Percentiles rank a stretch among this genome's conserved stretches.
Evolutionary conservation across 2,113 vertebrate genomes (phyloP).

Genomic region (Platysternon megacephalum): DNA sequence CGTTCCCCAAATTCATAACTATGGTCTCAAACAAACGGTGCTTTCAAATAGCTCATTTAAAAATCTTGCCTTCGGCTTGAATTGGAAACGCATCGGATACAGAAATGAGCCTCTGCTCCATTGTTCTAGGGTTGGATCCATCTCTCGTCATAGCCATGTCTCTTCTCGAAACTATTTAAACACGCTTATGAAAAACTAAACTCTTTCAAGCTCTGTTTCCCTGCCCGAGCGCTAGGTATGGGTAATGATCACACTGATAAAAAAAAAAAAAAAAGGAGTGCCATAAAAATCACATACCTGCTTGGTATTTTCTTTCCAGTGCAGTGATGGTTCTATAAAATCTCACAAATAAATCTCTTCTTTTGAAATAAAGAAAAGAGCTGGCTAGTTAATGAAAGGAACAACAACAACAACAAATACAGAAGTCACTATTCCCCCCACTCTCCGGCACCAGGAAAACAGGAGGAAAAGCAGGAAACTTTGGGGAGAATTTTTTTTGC

Average conservation of each 20-base stretch:
- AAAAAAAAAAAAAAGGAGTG: neutral
- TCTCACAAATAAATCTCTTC: constrained; percentile 8
- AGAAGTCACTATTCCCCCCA: neutral
- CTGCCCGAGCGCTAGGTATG: accelerated
- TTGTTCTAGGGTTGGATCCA: neutral
- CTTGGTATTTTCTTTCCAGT: constrained; percentile 19
- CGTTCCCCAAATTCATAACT: neutral
- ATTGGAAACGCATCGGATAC: neutral
- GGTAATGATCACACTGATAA: neutral
- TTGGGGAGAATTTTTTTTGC: neutral
- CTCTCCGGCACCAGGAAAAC: neutral
- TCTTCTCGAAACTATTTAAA: neutral
- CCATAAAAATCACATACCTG: constrained; percentile 66
- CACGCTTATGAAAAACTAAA: neutral
- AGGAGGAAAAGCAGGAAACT: neutral
- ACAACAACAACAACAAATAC: accelerated
- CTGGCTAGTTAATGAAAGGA: neutral
- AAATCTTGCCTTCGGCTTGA: neutral
- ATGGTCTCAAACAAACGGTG: accelerated
- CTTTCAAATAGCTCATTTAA: neutral
- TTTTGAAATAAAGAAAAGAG: neutral
- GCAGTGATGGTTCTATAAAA: neutral
- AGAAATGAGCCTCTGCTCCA: no score
- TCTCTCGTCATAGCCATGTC: neutral
- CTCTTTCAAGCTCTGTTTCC: neutral